A percentile compares a stretch with the other conserved stretches of the same genome.
Conservation (phyloP, 2,888 invertebrate genomes). For the Octodonta nipae region DNA sequence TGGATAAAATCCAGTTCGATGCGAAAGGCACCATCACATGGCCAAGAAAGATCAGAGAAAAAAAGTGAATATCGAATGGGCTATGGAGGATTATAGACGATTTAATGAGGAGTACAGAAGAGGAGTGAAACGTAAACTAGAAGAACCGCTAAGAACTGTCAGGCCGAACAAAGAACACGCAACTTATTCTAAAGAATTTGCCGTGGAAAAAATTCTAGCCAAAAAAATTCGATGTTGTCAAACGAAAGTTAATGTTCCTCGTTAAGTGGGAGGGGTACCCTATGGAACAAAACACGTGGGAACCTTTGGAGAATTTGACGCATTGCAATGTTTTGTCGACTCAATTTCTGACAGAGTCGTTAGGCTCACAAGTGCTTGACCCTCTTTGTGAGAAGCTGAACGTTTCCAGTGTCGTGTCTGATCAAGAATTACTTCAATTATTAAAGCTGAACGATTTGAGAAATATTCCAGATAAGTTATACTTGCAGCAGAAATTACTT, state of each 20-base stretch:
- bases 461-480: constrained; percentile 33
- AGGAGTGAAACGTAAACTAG: constrained; percentile 5
- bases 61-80: constrained; percentile 12
- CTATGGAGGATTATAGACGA: constrained; percentile 11
- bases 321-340: constrained; percentile 45
- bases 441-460: constrained; percentile 25
- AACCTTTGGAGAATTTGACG: constrained; percentile 60
- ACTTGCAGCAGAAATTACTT: constrained; percentile 36
- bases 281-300: constrained; percentile 68
- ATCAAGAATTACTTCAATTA: constrained; percentile 36
- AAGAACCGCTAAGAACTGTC: too few relatives aligned
- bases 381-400: constrained; percentile 22
- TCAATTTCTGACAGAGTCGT: constrained; percentile 31
- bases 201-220: constrained; percentile 38
- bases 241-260: constrained; percentile 42
- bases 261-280: constrained; percentile 83
- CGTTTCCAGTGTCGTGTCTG: constrained; percentile 27
- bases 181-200: constrained; percentile 44
- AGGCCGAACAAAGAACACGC: constrained; percentile 9
- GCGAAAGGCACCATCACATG: constrained; percentile 31
- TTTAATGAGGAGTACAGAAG: constrained; percentile 10
- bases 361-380: constrained; percentile 19
- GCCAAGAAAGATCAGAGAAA: constrained; percentile 19
- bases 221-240: constrained; percentile 17
- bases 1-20: constrained; percentile 46